Evolutionary conservation across 1,140 invertebrate species (phyloP), one percentile per base, ranked within the genome.

Genomic region (Palaemon carinicauda): DNA sequence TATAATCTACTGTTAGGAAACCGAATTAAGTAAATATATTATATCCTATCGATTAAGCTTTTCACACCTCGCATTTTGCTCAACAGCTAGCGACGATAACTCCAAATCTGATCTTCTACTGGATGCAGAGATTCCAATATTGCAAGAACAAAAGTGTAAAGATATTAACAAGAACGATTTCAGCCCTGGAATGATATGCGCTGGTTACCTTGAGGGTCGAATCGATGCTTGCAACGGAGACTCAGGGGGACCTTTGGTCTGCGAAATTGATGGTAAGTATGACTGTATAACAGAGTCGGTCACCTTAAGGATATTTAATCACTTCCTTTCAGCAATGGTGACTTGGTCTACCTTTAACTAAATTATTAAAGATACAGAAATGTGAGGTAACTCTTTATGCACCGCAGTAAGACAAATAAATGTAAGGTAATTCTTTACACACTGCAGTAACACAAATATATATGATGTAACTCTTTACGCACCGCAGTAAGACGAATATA

Each of bases 211-310:
- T 77, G 88, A 90, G 50, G 93, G 93, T 0, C 91, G 91, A 41
- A 91, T 92, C 10, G 94, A 94, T 89, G 92, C 93, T 1, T 94
- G 94, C 90, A 92, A 92, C 0, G 94, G 94, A 0, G 94, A 94
- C 88, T 94, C 95, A 31, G 94, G 94, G 4, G 96, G 97, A 93
- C 90, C 94, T 92, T 90, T 96, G 93, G 89, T 94, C 53, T 94
- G 93, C 87, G 89, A 93, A 73, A 90, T 93, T 52, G 92, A 94
- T 87, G 94, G 94, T 94, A 92, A 91, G 89, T 14, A 21, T 69
- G n/a, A n/a, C n/a, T n/a, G n/a, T n/a, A n/a, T n/a, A n/a, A n/a
- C n/a, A n/a, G n/a, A n/a, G n/a, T n/a, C n/a, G n/a, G n/a, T n/a
- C n/a, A n/a, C n/a, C n/a, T n/a, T n/a, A n/a, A n/a, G 12, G 10